phyloP scores from a whole-genome alignment of 2,888 invertebrate species.

The Chrysina gloriosa region DNA sequence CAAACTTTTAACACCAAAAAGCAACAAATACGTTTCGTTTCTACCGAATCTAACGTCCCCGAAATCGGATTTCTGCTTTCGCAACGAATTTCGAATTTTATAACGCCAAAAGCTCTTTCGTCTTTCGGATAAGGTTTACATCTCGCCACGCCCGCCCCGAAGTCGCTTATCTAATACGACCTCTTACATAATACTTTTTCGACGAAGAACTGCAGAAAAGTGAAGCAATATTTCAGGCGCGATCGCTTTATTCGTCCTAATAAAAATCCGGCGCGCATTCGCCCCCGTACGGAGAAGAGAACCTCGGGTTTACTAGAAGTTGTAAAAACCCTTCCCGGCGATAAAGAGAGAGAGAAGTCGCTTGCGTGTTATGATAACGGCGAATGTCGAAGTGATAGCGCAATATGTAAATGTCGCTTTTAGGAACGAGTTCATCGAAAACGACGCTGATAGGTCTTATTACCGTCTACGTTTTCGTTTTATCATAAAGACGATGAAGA shows the following conservation, averaged over 20 bases:
- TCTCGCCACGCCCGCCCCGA: not conserved
- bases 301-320: slow-evolving; percentile 14
- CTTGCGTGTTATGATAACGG: slow-evolving; percentile 17
- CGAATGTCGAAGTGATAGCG: not conserved
- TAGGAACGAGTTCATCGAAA: slow-evolving; percentile 3
- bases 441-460: no score
- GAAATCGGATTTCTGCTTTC: not conserved
- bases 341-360: slow-evolving; percentile 12
- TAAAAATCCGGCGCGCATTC: slow-evolving; percentile 27
- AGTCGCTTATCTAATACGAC: slow-evolving; percentile 32
- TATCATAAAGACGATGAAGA: no score
- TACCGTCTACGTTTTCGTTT: no score
- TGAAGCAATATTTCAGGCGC: slow-evolving; percentile 31
- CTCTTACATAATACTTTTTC: slow-evolving; percentile 26
- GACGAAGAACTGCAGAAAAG: slow-evolving; percentile 22
- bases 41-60: not conserved
- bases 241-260: slow-evolving; percentile 19
- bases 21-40: no score
- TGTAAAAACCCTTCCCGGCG: slow-evolving; percentile 15
- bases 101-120: slow-evolving; percentile 3
- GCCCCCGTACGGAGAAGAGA: not conserved
- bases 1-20: no score
- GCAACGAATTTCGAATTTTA: slow-evolving; percentile 3
- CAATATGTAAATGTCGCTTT: slow-evolving; percentile 17
- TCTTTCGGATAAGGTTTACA: slow-evolving; percentile 19